Percentiles rank a stretch among this genome's conserved stretches.
Conservation (phyloP, 1,140 invertebrate species). For the Conopomorpha cramerella region DNA sequence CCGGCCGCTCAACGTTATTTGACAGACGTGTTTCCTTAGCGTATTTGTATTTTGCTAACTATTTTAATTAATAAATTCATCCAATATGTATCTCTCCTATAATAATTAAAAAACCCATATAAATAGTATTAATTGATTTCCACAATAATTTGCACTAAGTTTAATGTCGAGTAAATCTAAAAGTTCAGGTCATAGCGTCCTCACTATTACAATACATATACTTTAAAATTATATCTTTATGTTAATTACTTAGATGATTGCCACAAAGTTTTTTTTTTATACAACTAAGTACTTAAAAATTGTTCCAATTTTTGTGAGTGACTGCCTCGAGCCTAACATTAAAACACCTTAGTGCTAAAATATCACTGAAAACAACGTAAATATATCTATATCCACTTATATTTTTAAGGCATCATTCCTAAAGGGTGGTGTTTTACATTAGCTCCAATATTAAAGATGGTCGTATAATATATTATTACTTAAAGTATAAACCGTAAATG, state of each 20-base stretch:
- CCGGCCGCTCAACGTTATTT: conserved; percentile 16
- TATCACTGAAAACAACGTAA: conserved; percentile 58
- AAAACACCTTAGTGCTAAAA: conserved; percentile 49
- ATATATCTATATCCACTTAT: conserved; percentile 57
- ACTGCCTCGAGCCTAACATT: conserved; percentile 25
- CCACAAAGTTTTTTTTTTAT: conserved; percentile 52
- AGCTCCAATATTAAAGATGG: too few relatives aligned
- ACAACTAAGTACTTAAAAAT: conserved; percentile 58
- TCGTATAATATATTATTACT: too few relatives aligned
- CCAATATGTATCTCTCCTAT: conserved; percentile 52
- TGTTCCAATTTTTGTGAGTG: conserved; percentile 49
- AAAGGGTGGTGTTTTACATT: too few relatives aligned
- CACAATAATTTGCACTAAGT: conserved; percentile 60
- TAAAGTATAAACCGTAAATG: too few relatives aligned
- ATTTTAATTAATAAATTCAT: conserved; percentile 62
- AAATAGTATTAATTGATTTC: conserved; percentile 57
- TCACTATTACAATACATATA: conserved; percentile 42
- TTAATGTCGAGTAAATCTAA: conserved; percentile 58
- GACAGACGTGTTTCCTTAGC: conserved; percentile 54
- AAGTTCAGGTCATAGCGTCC: conserved; percentile 25
- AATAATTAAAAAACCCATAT: conserved; percentile 58
- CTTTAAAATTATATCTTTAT: conserved; percentile 59
- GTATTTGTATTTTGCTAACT: conserved; percentile 61
- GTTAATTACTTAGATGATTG: conserved; percentile 54
- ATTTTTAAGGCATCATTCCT: conserved; percentile 56